Evolutionary conservation across 2,113 vertebrate species (phyloP).

Genomic region (Phaethornis superciliosus): DNA sequence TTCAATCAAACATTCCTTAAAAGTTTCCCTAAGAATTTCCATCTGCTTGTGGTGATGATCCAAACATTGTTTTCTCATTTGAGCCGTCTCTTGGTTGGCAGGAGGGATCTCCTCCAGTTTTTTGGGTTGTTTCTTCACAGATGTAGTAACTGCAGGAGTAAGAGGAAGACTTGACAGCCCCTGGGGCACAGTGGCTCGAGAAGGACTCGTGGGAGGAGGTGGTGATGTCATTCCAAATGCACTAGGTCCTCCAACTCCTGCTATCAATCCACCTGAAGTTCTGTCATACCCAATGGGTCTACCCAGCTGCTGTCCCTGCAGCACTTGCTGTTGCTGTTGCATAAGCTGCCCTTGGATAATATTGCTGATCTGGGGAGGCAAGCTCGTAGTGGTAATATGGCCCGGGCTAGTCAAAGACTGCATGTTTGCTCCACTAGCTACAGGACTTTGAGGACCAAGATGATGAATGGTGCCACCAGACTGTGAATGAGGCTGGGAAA

Average conservation of each 20-base stretch:
- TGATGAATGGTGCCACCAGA: constrained; percentile 93
- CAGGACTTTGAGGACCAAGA: constrained; percentile 89
- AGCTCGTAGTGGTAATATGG: constrained; percentile 88
- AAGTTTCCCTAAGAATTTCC: constrained; percentile 89
- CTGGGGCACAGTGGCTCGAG: constrained; percentile 81
- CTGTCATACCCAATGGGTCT: constrained; percentile 85
- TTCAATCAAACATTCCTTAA: constrained; percentile 93
- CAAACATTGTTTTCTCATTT: constrained; percentile 91
- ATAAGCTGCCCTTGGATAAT: constrained; percentile 90
- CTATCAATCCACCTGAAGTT: constrained; percentile 78
- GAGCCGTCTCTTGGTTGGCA: constrained; percentile 88
- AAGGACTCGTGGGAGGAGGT: constrained; percentile 89
- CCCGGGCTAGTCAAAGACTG: constrained; percentile 83
- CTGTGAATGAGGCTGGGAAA: constrained; percentile 92
- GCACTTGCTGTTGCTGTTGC: constrained; percentile 79
- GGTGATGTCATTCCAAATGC: constrained; percentile 86
- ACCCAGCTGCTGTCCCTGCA: constrained; percentile 72
- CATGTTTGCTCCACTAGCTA: constrained; percentile 77
- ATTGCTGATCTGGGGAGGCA: constrained; percentile 92
- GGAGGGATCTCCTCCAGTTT: constrained; percentile 94
- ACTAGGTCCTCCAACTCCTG: constrained; percentile 79
- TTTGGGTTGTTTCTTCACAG: constrained; percentile 85
- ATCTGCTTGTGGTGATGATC: constrained; percentile 92
- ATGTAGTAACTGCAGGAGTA: constrained; percentile 68
- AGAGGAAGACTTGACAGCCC: constrained; percentile 83